A percentile compares a stretch with the other conserved stretches of the same genome.
Evolutionary conservation across 2,888 invertebrate species (phyloP).

Genomic region (Callimorpha dominula): DNA sequence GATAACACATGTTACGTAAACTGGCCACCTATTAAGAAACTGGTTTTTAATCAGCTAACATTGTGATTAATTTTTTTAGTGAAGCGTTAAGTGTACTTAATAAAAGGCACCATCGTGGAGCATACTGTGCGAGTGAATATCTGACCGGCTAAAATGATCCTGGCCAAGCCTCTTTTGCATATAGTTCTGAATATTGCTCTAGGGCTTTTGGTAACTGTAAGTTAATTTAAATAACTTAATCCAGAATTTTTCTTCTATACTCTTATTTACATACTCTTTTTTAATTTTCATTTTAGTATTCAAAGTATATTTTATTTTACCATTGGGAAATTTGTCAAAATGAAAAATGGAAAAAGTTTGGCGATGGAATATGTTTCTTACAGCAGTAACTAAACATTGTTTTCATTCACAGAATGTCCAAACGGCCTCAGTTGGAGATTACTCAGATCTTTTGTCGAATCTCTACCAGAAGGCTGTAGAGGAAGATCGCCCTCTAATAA

Average conservation of each 20-base stretch:
- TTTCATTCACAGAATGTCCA: constrained; percentile 31
- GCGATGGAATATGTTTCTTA: too few relatives aligned
- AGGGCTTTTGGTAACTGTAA: constrained; percentile 36
- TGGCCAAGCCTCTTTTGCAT: constrained; percentile 24
- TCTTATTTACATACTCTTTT: not conserved
- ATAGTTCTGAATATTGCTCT: constrained; percentile 26
- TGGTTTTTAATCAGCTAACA: not conserved
- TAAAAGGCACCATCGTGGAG: constrained; percentile 6
- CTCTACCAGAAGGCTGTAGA: constrained; percentile 38
- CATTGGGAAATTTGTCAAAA: not conserved
- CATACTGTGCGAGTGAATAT: constrained; percentile 30
- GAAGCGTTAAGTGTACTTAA: constrained; percentile 31
- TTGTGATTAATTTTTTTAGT: constrained; percentile 33
- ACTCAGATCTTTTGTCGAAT: constrained; percentile 36
- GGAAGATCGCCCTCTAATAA: constrained; percentile 40
- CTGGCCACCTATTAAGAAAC: not conserved
- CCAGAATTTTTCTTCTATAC: not conserved
- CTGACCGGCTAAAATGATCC: constrained; percentile 32
- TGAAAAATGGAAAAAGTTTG: not conserved
- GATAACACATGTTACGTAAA: constrained; percentile 11
- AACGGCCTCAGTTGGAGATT: constrained; percentile 26
- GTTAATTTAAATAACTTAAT: constrained; percentile 14
- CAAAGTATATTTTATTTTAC: not conserved
- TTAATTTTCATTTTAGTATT: not conserved
- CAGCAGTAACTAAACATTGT: not conserved